These are phyloP conservation scores for Stenchaetothrips biformis DNA, from an alignment of 2,888 invertebrate genomes.

Conservation along the genomic window DNA sequence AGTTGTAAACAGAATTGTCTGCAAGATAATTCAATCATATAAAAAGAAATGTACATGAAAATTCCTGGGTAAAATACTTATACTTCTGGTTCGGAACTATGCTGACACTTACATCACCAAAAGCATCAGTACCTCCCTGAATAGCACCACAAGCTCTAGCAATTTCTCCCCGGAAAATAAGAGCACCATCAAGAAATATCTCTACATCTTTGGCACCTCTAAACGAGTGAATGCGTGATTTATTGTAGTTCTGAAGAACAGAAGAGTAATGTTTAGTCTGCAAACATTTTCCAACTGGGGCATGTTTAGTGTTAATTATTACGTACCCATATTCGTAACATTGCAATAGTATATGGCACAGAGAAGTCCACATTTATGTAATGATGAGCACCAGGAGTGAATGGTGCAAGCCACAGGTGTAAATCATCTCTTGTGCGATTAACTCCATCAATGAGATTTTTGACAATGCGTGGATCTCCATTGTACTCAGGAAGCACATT, in stretches of 20 bases:
- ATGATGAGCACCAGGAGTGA: slow-evolving; percentile 56
- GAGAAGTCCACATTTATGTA: slow-evolving; percentile 56
- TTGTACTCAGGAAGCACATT: slow-evolving; percentile 64
- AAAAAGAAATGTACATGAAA: slow-evolving; percentile 3
- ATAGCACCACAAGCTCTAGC: slow-evolving; percentile 71
- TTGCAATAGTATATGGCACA: slow-evolving; percentile 52
- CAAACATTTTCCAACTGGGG: not conserved
- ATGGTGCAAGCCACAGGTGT: slow-evolving; percentile 70
- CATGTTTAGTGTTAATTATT: slow-evolving; percentile 17
- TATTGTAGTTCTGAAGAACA: slow-evolving; percentile 73
- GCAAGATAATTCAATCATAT: slow-evolving; percentile 41
- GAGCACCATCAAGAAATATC: slow-evolving; percentile 60
- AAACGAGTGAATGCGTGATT: slow-evolving; percentile 76
- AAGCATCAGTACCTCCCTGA: slow-evolving; percentile 61
- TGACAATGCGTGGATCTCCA: slow-evolving; percentile 57
- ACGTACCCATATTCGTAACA: slow-evolving; percentile 65
- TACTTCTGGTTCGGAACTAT: slow-evolving; percentile 3
- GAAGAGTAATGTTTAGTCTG: not conserved
- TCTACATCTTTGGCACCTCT: slow-evolving; percentile 69
- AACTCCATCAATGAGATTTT: slow-evolving; percentile 64
- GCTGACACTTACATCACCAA: slow-evolving; percentile 59
- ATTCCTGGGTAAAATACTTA: not conserved
- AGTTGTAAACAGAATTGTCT: slow-evolving; percentile 82
- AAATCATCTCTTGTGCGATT: slow-evolving; percentile 71
- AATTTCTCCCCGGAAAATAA: slow-evolving; percentile 77